Evolutionary conservation across 2,888 invertebrate species (phyloP).

Genomic region (Didymodactylos carnosus): DNA sequence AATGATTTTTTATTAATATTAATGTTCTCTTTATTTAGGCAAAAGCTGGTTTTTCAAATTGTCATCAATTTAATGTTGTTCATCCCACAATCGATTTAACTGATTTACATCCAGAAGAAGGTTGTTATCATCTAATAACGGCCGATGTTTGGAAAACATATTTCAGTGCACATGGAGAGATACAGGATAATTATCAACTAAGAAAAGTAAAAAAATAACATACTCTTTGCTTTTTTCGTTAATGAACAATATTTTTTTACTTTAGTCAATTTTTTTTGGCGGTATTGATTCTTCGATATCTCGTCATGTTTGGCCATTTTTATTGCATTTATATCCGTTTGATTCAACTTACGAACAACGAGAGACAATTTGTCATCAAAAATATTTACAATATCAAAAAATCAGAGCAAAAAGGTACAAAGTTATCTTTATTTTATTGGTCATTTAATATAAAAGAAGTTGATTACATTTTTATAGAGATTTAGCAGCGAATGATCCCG

Average conservation of each 20-base stretch:
- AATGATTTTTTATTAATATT: no score
- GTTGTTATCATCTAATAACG: conserved; percentile 58
- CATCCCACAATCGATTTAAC: conserved; percentile 67
- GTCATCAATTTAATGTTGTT: conserved; percentile 36
- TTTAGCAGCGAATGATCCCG: conserved; percentile 40
- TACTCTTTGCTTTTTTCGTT: neutral
- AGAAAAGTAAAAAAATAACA: conserved; percentile 45
- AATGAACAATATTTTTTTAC: conserved; percentile 11
- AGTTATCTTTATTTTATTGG: neutral
- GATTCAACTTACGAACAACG: conserved; percentile 71
- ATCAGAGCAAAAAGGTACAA: neutral
- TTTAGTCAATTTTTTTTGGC: conserved; percentile 62
- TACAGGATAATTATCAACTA: conserved; percentile 66
- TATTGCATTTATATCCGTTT: conserved; percentile 75
- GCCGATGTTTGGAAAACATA: conserved; percentile 64
- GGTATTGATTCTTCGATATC: conserved; percentile 35
- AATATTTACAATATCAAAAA: neutral
- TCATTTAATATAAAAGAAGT: no score
- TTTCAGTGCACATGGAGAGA: conserved; percentile 61
- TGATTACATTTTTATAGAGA: conserved; percentile 35
- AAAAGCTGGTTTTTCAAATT: conserved; percentile 22
- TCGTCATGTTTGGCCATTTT: conserved; percentile 76
- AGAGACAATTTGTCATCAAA: conserved; percentile 33
- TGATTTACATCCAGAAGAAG: conserved; percentile 80
- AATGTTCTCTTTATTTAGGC: no score